A percentile compares a stretch with the other conserved stretches of the same genome.
These are phyloP conservation scores for Conomelus anceps DNA, from an alignment of 2,888 invertebrate genomes.

Conservation along the genomic window DNA sequence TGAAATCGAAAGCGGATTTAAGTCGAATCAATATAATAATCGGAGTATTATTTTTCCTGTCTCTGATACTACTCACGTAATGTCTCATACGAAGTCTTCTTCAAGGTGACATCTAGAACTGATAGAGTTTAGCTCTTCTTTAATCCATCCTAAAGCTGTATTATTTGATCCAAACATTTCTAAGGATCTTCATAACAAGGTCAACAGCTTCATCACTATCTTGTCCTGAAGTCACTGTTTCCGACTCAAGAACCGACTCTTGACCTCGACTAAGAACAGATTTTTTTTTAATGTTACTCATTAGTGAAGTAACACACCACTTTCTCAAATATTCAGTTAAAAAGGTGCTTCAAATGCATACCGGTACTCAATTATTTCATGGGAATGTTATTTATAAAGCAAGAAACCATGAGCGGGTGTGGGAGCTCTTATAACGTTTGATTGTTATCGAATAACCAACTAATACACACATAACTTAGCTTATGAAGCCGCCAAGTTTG, in stretches of 20 bases:
- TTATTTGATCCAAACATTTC: background rate
- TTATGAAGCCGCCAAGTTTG: too few relatives aligned
- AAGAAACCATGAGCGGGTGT: too few relatives aligned
- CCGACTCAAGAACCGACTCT: background rate
- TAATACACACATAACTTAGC: too few relatives aligned
- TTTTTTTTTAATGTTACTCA: background rate
- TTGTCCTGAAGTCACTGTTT: background rate
- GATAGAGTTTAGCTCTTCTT: background rate
- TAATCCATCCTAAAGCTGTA: background rate
- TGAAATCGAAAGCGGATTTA: background rate
- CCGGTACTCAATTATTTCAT: too few relatives aligned
- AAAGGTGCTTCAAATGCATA: too few relatives aligned
- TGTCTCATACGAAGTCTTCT: background rate
- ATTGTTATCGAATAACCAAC: too few relatives aligned
- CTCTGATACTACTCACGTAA: background rate
- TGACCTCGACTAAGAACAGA: background rate
- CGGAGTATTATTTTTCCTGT: background rate
- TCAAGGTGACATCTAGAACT: background rate
- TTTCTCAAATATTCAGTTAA: background rate
- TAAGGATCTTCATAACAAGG: background rate
- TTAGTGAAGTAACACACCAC: background rate
- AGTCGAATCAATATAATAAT: background rate
- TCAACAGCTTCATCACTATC: too few relatives aligned
- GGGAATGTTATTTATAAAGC: too few relatives aligned
- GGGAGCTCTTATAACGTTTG: too few relatives aligned